A percentile compares a stretch with the other conserved stretches of the same genome.
phyloP scores from a whole-genome alignment of 2,888 invertebrate genomes.

The Cataglyphis albicans region DNA sequence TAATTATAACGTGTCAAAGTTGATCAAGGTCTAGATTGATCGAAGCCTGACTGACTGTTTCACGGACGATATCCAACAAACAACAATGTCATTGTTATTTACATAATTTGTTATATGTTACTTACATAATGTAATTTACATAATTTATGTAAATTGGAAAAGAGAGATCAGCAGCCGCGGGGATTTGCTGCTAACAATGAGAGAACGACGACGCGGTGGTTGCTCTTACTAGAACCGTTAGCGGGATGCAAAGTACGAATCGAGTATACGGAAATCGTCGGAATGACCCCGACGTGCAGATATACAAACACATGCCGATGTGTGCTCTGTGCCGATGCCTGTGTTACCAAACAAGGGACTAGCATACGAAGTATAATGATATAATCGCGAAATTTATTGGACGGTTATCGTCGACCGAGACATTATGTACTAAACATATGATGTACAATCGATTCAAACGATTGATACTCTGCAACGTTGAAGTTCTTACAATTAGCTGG shows the following conservation, averaged over 20 bases:
- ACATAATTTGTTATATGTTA: background rate
- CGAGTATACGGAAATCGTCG: conserved; percentile 65
- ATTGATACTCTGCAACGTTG: background rate
- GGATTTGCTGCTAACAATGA: background rate
- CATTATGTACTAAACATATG: background rate
- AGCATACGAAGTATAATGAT: conserved; percentile 47
- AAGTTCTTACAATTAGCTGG: too few species aligned
- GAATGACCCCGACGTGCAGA: conserved; percentile 61
- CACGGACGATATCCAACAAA: background rate
- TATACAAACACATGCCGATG: conserved; percentile 63
- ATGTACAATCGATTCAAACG: background rate
- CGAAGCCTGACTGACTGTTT: background rate
- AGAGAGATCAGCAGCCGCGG: conserved; percentile 29
- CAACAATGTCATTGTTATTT: background rate
- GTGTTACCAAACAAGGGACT: conserved; percentile 39
- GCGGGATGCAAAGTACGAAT: conserved; percentile 67
- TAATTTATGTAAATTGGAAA: conserved; percentile 68
- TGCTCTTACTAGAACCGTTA: conserved; percentile 61
- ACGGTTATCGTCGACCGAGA: conserved; percentile 11
- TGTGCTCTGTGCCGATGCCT: background rate
- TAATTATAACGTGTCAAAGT: background rate
- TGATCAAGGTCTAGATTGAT: background rate
- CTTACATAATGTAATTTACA: background rate
- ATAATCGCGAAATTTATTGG: conserved; percentile 3
- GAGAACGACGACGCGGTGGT: background rate